phyloP scores from a whole-genome alignment of 2,113 vertebrate species.

The Anser brachyrhynchus region DNA sequence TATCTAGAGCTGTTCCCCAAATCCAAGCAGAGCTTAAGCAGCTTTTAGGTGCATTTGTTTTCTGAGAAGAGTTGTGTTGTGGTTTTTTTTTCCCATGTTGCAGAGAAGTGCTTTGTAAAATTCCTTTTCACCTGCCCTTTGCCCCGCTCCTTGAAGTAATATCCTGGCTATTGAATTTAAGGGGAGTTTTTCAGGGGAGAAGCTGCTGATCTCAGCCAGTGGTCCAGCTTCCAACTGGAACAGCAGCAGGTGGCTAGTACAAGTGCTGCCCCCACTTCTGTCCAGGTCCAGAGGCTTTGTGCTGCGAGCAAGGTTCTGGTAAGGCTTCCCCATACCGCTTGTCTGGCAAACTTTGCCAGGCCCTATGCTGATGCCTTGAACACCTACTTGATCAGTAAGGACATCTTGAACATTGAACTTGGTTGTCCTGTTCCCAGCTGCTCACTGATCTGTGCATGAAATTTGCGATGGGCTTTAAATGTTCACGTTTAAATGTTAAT shows the following conservation, averaged over 20 bases:
- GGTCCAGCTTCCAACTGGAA: accelerated
- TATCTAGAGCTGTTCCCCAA: background rate
- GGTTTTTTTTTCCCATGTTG: background rate
- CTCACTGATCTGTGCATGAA: background rate
- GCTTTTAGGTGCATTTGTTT: background rate
- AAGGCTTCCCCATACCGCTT: accelerated
- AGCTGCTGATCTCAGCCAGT: background rate
- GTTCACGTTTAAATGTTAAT: background rate
- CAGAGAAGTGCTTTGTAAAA: background rate
- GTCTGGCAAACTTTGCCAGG: background rate
- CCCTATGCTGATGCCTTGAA: background rate
- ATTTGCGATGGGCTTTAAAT: background rate
- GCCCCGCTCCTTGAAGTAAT: background rate
- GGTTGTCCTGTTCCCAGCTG: background rate
- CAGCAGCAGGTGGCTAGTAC: background rate
- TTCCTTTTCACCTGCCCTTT: background rate
- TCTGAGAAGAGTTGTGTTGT: background rate
- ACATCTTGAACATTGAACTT: background rate
- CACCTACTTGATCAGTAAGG: background rate
- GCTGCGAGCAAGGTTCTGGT: background rate
- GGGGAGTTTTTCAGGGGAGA: background rate
- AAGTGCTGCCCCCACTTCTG: background rate
- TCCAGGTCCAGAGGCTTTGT: background rate
- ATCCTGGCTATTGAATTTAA: background rate
- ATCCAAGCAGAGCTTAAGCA: background rate